Base-by-base conservation (phyloP, 2,888 invertebrate species). In the Dicranocentrus wangi region DNA sequence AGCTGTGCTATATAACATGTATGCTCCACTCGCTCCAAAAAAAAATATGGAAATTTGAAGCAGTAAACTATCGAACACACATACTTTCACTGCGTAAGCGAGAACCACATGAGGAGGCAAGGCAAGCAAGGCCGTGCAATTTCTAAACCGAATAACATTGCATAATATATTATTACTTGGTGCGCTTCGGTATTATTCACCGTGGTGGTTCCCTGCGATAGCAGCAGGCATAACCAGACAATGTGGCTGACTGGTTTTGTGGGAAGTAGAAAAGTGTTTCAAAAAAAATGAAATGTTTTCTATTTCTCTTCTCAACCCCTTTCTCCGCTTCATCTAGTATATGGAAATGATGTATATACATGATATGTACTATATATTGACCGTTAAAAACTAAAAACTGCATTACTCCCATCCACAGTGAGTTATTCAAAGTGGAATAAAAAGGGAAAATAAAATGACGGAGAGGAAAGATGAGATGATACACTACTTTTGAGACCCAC, bases 341-440 rank as follows among this genome's bases (percentile, higher is more conserved):
- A 53, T 53, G 53, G 21, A 23, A 21, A 53, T 23, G 23, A 53
- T 53, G 23, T 53, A 21, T 23, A 13, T 53, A 21, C 39, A 8
- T 39, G 5, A 39, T 39, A 39, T 39, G 39, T 39, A 39, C n/a
- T n/a, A n/a, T 39, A 39, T 39, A 13, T 39, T 8, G 5, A 39
- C n/a, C n/a, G n/a, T n/a, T n/a, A n/a, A n/a, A n/a, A n/a, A n/a
- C n/a, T n/a, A n/a, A n/a, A 47, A 10, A n/a, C 15, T 10, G 47
- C 15, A 47, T 47, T 47, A 3, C n/a, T 5, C 47, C 5, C n/a
- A 47, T 27, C 5, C 15, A 15, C 58, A 8, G 28, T 21, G 66
- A 66, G 75, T 75, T 66, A 65, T 66, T 75, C 55, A 43, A 66
- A 60, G 28, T 72, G 21, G 27, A 65, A 75, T 65, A 66, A 75